Evolutionary conservation across 2,113 vertebrate genomes (phyloP).

Genomic region (Otus sunia): DNA sequence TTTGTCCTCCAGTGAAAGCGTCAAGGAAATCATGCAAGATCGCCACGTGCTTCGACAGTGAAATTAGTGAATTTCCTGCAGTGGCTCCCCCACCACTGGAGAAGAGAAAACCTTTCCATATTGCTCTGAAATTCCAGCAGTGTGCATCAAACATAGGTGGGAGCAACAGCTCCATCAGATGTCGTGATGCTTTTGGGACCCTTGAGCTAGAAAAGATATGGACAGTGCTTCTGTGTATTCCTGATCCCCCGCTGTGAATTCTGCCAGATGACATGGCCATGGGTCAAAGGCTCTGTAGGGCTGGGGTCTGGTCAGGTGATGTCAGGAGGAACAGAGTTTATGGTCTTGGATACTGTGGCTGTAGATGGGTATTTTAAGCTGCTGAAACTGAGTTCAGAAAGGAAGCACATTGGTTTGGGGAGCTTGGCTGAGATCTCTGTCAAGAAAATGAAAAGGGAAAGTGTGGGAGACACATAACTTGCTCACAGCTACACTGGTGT

Average conservation of each 20-base stretch:
- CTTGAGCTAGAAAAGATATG: background rate
- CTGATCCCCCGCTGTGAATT: background rate
- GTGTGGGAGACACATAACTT: background rate
- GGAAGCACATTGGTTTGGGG: background rate
- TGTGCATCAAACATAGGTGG: background rate
- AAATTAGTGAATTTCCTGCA: background rate
- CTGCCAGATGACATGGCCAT: accelerated
- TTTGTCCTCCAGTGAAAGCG: background rate
- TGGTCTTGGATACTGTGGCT: background rate
- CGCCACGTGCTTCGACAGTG: accelerated
- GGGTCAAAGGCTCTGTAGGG: background rate
- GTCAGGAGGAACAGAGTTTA: background rate
- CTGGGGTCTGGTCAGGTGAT: too few species aligned
- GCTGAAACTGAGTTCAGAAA: background rate
- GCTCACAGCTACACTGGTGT: background rate
- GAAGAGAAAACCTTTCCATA: background rate
- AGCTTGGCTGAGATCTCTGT: background rate
- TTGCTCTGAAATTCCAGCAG: background rate
- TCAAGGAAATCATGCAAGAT: background rate
- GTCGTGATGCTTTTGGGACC: background rate
- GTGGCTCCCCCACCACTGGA: accelerated
- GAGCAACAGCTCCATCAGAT: background rate
- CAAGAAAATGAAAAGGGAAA: background rate
- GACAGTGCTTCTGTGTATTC: accelerated
- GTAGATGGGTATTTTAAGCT: background rate